phyloP scores from a whole-genome alignment of 2,888 invertebrate genomes.

The Caenorhabditis imperialis region DNA sequence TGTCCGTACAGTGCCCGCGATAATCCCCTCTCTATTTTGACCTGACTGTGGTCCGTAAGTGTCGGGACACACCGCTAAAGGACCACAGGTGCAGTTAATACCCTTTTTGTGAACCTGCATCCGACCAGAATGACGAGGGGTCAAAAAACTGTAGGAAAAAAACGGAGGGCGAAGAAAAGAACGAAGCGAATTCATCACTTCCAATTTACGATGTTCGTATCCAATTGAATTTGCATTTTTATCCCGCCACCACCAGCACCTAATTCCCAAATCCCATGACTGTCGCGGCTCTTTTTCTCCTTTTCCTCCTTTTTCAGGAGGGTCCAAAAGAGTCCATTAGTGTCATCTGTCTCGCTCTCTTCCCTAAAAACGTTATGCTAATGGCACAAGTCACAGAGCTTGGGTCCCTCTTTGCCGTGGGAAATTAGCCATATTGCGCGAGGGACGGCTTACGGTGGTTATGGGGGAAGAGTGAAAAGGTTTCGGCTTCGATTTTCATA shows the following conservation, averaged over 20 bases:
- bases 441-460: conserved; percentile 38
- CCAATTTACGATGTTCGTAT: not conserved
- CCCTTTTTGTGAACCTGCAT: not conserved
- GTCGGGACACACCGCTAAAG: conserved; percentile 6
- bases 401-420: conserved; percentile 32
- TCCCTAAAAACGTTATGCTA: conserved; percentile 52
- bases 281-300: conserved; percentile 13
- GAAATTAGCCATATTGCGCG: conserved; percentile 41
- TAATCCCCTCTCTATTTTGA: conserved; percentile 20
- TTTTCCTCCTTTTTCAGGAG: too few relatives aligned
- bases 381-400: conserved; percentile 24
- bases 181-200: conserved; percentile 6
- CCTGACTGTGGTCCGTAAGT: conserved; percentile 15
- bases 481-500: not conserved
- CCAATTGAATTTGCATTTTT: conserved; percentile 22
- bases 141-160: not conserved
- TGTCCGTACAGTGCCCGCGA: conserved; percentile 1
- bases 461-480: not conserved
- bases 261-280: not conserved
- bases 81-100: conserved; percentile 18
- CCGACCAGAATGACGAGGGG: not conserved
- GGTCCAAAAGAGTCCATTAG: conserved; percentile 52
- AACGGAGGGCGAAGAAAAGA: not conserved
- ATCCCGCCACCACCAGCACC: too few relatives aligned
- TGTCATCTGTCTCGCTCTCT: conserved; percentile 14